Evolutionary conservation across 2,797 vertebrate species (phyloP), one percentile per base, ranked within the genome.

Genomic region (Catamblyrhynchus diadema): DNA sequence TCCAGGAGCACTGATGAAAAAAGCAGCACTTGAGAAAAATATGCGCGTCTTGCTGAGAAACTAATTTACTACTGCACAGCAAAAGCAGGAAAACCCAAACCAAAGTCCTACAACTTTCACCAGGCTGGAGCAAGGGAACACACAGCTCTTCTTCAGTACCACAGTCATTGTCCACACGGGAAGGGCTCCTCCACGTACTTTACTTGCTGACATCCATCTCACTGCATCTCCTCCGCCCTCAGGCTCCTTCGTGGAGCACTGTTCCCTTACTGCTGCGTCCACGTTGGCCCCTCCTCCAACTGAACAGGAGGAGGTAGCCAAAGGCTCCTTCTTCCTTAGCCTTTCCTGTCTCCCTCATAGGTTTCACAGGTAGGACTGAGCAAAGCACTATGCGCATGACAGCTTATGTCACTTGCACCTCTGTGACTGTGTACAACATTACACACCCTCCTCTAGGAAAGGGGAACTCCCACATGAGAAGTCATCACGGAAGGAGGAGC

Each of bases 1-100:
- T 61, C 21, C 27, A 39, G 32, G 9, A 77, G 12, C 28, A 18
- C 1, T 30, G 19, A 77, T 6, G 20, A 56, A 25, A 64, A 66
- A 8, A 77, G 57, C 44, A 61, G 37, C 45, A 33, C 30, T 45
- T 27, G 13, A 56, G 21, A 60, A 80, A 51, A 72, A 47, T 1
- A 24, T 0, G 1, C 0, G 0, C 0, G 0, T 66, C 67, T 73
- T 14, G 13, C 28, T 22, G 27, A 82, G 19, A 74, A 90, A 81
- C 5, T 4, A 1, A 6, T 44, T 77, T 21, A n/a, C 23, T 20
- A 59, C n/a, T 54, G 27, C 47, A 53, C 18, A 28, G 5, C 39
- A 48, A 50, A 81, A 66, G 50, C 3, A 44, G 42, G 24, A 64
- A 65, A n/a, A 35, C 9, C 12, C 37, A 13, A 13, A 28, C 5